Conservation (phyloP, 1,140 invertebrate genomes). For the Heliconius himera region DNA sequence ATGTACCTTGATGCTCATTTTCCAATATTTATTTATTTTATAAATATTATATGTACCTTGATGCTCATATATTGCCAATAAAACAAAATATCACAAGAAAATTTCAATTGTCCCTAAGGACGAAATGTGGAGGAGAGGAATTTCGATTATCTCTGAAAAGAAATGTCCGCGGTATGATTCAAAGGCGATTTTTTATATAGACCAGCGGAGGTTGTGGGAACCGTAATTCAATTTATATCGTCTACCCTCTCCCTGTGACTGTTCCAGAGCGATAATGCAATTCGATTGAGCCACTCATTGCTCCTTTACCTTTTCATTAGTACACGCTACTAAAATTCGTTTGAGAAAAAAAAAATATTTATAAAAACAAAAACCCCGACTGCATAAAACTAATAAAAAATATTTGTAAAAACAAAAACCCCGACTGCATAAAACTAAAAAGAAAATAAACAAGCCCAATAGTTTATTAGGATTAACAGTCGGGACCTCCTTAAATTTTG, state of each 20-base stretch:
- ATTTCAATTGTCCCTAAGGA: constrained; percentile 5
- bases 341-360: constrained; percentile 37
- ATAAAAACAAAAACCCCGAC: too few relatives aligned
- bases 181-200: constrained; percentile 68
- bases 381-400: too few relatives aligned
- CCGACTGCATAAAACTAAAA: too few relatives aligned
- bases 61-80: neutral
- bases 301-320: constrained; percentile 75
- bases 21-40: neutral
- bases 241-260: constrained; percentile 61
- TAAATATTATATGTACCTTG: neutral
- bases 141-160: constrained; percentile 58
- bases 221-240: constrained; percentile 74
- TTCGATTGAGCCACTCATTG: constrained; percentile 76
- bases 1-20: neutral
- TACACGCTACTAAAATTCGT: constrained; percentile 58
- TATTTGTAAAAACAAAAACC: too few relatives aligned
- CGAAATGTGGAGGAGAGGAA: constrained; percentile 39
- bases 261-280: constrained; percentile 71
- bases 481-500: too few relatives aligned
- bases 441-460: too few relatives aligned
- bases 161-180: constrained; percentile 55
- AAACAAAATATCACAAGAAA: constrained; percentile 17
- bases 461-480: too few relatives aligned
- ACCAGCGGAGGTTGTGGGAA: constrained; percentile 58